Evolutionary conservation across 2,113 vertebrate genomes (phyloP).

Genomic region (Sisor rabdophorus): DNA sequence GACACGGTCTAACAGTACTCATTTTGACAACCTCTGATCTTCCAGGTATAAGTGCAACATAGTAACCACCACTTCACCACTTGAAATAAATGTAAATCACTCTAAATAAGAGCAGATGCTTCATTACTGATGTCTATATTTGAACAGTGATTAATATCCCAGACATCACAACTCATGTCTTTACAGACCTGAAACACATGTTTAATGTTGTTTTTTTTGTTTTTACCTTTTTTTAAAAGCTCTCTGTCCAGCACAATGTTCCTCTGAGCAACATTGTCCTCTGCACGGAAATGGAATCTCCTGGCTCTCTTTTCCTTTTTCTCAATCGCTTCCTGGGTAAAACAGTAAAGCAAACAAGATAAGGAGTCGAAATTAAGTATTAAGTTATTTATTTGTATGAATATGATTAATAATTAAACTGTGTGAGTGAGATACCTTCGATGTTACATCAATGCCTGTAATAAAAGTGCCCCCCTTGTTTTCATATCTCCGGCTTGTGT

Average conservation of each 20-base stretch:
- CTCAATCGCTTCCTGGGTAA: constrained; percentile 87
- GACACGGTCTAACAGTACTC: too few species aligned
- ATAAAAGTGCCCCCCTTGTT: constrained; percentile 98
- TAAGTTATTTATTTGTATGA: not conserved
- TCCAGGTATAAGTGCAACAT: too few species aligned
- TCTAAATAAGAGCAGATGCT: too few species aligned
- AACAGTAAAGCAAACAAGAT: not conserved
- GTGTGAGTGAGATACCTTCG: constrained; percentile 74
- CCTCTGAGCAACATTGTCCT: constrained; percentile 78
- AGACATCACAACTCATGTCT: not conserved
- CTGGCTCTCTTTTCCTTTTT: constrained; percentile 92
- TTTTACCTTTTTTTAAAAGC: constrained; percentile 85
- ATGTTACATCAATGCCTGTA: constrained; percentile 96
- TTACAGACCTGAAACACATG: not conserved
- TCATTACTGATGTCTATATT: not conserved
- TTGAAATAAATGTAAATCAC: too few species aligned
- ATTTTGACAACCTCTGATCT: too few species aligned
- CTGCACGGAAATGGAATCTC: constrained; percentile 87
- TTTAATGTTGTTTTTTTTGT: not conserved
- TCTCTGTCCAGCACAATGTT: constrained; percentile 86
- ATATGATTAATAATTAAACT: too few species aligned
- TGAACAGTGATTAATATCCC: not conserved
- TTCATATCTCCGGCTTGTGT: constrained; percentile 87
- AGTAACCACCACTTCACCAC: too few species aligned
- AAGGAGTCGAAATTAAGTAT: not conserved